Evolutionary conservation across 2,113 vertebrate species (phyloP), one percentile per base, ranked within the genome.

Genomic region (Synodontis membranacea): DNA sequence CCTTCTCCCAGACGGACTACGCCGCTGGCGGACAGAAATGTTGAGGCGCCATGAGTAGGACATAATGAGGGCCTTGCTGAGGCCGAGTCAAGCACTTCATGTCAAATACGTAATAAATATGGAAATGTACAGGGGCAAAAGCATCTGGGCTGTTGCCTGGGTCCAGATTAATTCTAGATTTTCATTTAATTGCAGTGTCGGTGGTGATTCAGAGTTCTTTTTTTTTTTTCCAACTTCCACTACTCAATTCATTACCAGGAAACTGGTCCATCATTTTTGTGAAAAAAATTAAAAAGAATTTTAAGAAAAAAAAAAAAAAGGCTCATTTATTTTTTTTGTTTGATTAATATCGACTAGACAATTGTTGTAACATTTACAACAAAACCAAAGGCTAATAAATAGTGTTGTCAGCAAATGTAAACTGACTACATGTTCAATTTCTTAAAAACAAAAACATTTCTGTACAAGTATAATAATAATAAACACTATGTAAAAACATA

Each of bases 61-160:
- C 75, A 75, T 39, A 39, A 81, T 52, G 31, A 42, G 46, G 48
- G 68, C 79, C 85, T 48, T 25, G 37, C 23, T 37, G 83, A 86
- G 81, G 79, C 68, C 0, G 23, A 83, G 74, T 75, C 87, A 90
- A 88, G 89, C 89, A 90, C 87, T 90, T 90, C 81, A 68, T 70
- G 82, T 86, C 34, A 86, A 84, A 64, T 81, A 83, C 11, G 75
- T 88, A 82, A 90, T 82, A 78, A 83, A 84, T 62, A 82, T 87
- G 39, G 58, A 84, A 37, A 79, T 90, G 87, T 90, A 90, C 87
- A 88, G 86, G 70, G 89, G 64, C 74, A 83, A 88, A 76, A 84
- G 56, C 62, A 83, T 62, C 70, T 48, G 58, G 86, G 80, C 80
- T 58, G 42, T 64, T 58, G 31, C 60, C 68, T 86, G 86, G 80